A percentile compares a stretch with the other conserved stretches of the same genome.
These are phyloP conservation scores for Rosalia funebris DNA, from an alignment of 2,888 invertebrate species.

Conservation along the genomic window DNA sequence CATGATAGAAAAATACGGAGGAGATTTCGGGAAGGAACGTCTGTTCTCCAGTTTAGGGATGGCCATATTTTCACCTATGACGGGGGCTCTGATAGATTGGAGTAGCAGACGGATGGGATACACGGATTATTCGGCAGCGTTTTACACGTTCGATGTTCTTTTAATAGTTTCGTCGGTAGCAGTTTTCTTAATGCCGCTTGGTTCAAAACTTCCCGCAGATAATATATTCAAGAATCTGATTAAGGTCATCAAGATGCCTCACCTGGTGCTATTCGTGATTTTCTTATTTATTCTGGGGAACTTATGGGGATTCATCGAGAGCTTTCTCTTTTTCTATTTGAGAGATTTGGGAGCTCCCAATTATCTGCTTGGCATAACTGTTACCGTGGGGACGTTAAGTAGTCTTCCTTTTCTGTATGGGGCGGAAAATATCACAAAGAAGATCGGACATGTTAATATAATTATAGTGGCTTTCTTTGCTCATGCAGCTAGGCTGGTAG, in stretches of 20 bases:
- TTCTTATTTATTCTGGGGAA: slow-evolving; percentile 86
- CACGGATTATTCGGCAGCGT: slow-evolving; percentile 89
- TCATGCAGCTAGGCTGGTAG: slow-evolving; percentile 82
- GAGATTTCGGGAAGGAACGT: slow-evolving; percentile 83
- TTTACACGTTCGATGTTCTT: slow-evolving; percentile 81
- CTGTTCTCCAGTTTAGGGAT: slow-evolving; percentile 84
- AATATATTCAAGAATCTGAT: slow-evolving; percentile 80
- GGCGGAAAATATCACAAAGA: slow-evolving; percentile 83
- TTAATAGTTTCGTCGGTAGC: slow-evolving; percentile 78
- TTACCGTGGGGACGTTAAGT: slow-evolving; percentile 85
- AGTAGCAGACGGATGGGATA: slow-evolving; percentile 75
- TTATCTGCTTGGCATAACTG: slow-evolving; percentile 83
- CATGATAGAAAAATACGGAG: slow-evolving; percentile 85
- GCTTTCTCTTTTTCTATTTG: slow-evolving; percentile 86
- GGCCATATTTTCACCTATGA: slow-evolving; percentile 84
- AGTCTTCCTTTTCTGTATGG: slow-evolving; percentile 87
- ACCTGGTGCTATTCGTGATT: slow-evolving; percentile 82
- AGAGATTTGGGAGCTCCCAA: slow-evolving; percentile 86
- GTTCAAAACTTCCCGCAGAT: slow-evolving; percentile 80
- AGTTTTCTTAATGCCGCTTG: slow-evolving; percentile 81
- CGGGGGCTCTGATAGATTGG: slow-evolving; percentile 81
- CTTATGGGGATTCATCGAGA: slow-evolving; percentile 90
- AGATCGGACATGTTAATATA: slow-evolving; percentile 84
- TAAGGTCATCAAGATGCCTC: slow-evolving; percentile 80
- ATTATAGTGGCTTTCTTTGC: slow-evolving; percentile 87